Base-by-base conservation (phyloP, 2,113 vertebrate species). In the Mormyrus lacerda region DNA sequence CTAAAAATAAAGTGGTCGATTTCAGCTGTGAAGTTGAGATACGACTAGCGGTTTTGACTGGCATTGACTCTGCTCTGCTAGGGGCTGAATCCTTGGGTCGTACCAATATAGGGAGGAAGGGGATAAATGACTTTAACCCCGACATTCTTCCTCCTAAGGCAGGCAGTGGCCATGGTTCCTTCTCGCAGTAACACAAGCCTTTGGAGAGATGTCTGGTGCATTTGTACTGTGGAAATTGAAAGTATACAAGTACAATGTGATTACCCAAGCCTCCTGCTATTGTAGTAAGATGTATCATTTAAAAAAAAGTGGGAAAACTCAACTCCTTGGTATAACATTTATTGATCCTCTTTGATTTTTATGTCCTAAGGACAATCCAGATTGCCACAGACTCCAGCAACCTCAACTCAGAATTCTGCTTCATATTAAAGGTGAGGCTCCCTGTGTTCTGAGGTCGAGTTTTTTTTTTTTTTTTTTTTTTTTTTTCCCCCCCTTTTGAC, bases 381-480 rank as follows among this genome's bases (percentile, higher is more conserved):
- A 97, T 99, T 92, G 96, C 93, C 90, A 99, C 98, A 0, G 98
- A 99, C 1, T 97, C 97, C 35, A 94, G 96, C 53, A 96, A 99
- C 87, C 97, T 99, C 91, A 99, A 99, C 93, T 98, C 98, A 0
- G 98, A 99, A 94, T 99, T 99, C 89, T 99, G 98, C 95, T 99
- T 97, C 95, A 98, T 99, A 89, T 96, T 99, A 89, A 99, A 99
- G 97, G 98, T 99, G 91, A 91, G 69, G 69, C 13, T 42, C 13
- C 53, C 76, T 87, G 69, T 87, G 0, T 61, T 87, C 1, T 47
- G 3, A 55, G 58, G 55, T n/a, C 55, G 1, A 9, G 13, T n/a
- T 9, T 35, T 39, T 17, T 76, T 76, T 27, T 42, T 58, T 55
- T 21, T 27, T 65, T 1, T 58, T 27, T 27, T 10, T 65, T n/a